Evolutionary conservation across 2,888 invertebrate genomes (phyloP).

Genomic region (Drosophila mayaguana): DNA sequence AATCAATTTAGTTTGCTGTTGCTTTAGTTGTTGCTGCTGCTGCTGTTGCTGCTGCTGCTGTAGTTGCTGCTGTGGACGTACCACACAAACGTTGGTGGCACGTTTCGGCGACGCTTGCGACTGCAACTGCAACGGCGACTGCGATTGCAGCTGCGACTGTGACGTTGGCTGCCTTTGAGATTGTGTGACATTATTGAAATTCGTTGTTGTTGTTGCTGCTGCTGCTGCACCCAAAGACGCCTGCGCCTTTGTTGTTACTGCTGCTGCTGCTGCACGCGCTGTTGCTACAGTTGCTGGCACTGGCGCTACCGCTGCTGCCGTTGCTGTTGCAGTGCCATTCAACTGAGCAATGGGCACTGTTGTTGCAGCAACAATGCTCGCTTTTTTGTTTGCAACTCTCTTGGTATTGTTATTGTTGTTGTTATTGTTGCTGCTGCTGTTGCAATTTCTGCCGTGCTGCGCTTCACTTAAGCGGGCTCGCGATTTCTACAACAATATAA

Average conservation of each 20-base stretch:
- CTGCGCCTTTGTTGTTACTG: constrained; percentile 72
- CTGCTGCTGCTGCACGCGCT: constrained; percentile 58
- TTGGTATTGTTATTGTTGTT: constrained; percentile 32
- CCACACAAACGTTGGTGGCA: constrained; percentile 77
- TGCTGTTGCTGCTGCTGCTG: constrained; percentile 60
- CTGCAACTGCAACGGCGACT: constrained; percentile 62
- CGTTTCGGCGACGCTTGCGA: constrained; percentile 71
- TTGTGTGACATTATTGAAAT: constrained; percentile 81
- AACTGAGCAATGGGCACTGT: constrained; percentile 53
- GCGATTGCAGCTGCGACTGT: constrained; percentile 61
- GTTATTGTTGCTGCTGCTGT: constrained; percentile 44
- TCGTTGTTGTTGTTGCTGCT: constrained; percentile 65
- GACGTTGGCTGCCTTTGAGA: constrained; percentile 68
- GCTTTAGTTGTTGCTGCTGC: constrained; percentile 58
- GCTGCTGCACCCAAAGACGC: constrained; percentile 68
- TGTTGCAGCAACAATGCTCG: constrained; percentile 56
- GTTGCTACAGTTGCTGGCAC: constrained; percentile 54
- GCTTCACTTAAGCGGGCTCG: constrained; percentile 77
- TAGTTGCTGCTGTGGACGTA: constrained; percentile 79
- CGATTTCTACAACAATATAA: constrained; percentile 73
- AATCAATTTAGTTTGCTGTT: constrained; percentile 53
- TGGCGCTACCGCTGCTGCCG: constrained; percentile 22
- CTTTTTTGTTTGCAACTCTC: constrained; percentile 47
- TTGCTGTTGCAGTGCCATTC: constrained; percentile 55
- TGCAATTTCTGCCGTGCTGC: constrained; percentile 55